phyloP scores from a whole-genome alignment of 2,888 invertebrate genomes.

The Coelinius sp. region DNA sequence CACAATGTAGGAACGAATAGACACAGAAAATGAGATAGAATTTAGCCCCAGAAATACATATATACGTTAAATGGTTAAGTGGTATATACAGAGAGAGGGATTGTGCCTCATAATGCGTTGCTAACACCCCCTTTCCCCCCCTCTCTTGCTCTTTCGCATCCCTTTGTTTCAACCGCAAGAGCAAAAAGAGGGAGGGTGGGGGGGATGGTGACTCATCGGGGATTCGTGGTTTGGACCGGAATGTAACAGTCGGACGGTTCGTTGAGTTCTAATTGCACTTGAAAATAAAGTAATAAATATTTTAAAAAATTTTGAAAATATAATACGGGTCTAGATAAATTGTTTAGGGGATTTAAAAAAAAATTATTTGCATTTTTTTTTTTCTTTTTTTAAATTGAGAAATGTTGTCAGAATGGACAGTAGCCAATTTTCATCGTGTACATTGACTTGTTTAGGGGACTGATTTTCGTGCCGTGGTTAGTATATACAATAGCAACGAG shows the following conservation, averaged over 20 bases:
- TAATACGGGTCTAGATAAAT: neutral
- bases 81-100: conserved; percentile 33
- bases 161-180: conserved; percentile 20
- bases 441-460: conserved; percentile 55
- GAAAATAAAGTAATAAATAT: conserved; percentile 14
- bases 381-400: neutral
- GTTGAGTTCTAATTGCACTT: conserved; percentile 37
- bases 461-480: conserved; percentile 63
- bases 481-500: conserved; percentile 48
- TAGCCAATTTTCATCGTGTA: conserved; percentile 44
- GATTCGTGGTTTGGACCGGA: conserved; percentile 38
- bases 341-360: neutral
- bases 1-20: neutral
- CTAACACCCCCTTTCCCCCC: conserved; percentile 43
- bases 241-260: conserved; percentile 38
- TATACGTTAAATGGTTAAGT: conserved; percentile 23
- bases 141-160: conserved; percentile 8
- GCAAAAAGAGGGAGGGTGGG: conserved; percentile 20
- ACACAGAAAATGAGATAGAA: conserved; percentile 5
- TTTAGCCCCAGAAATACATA: neutral
- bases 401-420: conserved; percentile 48
- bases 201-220: conserved; percentile 35
- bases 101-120: conserved; percentile 41
- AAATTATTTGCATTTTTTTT: too few species aligned
- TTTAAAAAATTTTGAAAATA: conserved; percentile 11